These are phyloP conservation scores for Seira ritae DNA, from an alignment of 2,888 invertebrate genomes.

Conservation along the genomic window DNA sequence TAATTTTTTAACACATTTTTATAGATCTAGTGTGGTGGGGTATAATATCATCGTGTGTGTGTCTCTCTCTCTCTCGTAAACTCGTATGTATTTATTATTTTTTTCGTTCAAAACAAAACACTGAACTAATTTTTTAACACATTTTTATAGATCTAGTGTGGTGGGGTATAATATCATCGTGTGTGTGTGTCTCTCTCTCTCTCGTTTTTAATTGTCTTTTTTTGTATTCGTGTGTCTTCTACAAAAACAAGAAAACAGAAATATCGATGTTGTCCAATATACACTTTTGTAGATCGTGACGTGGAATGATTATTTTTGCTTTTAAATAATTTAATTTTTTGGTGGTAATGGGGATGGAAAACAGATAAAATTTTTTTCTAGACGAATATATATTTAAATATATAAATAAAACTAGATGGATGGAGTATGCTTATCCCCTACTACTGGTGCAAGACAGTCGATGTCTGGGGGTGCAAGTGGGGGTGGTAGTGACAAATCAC, in stretches of 20 bases:
- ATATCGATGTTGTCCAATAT: neutral
- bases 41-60: neutral
- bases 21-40: neutral
- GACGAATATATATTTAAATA: no score
- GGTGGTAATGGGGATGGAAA: neutral
- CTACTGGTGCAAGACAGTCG: conserved; percentile 75
- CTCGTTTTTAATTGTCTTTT: neutral
- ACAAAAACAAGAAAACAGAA: no score
- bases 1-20: conserved; percentile 25
- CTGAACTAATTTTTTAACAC: conserved; percentile 21
- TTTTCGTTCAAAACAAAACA: conserved; percentile 1
- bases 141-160: conserved; percentile 13
- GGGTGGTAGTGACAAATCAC: conserved; percentile 74
- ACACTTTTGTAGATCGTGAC: conserved; percentile 3
- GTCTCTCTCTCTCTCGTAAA: conserved; percentile 28
- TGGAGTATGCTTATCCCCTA: conserved; percentile 85
- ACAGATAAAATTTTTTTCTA: no score
- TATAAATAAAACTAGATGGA: conserved; percentile 81
- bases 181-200: conserved; percentile 23
- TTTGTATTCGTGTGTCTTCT: no score
- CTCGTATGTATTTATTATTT: neutral
- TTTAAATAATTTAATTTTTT: no score
- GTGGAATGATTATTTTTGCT: neutral
- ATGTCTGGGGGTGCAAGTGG: conserved; percentile 64
- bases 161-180: neutral